Evolutionary conservation across 2,113 vertebrate genomes (phyloP).

Genomic region (Hassar affinis): DNA sequence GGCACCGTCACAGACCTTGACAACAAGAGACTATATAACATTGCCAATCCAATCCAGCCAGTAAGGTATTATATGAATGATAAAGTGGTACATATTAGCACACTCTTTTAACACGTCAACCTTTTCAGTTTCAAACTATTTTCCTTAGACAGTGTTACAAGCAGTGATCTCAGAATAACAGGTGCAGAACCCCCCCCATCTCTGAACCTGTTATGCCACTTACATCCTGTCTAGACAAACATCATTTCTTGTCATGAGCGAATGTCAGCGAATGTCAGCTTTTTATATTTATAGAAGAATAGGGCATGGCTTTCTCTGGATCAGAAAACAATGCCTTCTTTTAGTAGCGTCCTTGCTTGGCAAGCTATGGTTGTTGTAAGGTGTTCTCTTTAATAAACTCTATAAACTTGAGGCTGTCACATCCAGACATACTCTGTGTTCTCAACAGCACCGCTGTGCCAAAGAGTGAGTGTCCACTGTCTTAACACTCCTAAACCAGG

Average conservation of each 20-base stretch:
- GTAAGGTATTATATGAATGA: not conserved
- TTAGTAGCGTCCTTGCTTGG: not conserved
- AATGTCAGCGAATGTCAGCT: slow-evolving; percentile 6
- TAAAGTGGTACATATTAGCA: not conserved
- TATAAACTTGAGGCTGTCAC: slow-evolving; percentile 11
- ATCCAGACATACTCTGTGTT: not conserved
- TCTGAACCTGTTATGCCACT: slow-evolving; percentile 23
- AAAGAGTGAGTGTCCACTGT: slow-evolving; percentile 12
- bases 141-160: not conserved
- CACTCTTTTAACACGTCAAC: not conserved
- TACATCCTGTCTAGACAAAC: slow-evolving; percentile 58
- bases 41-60: not conserved
- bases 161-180: slow-evolving; percentile 36
- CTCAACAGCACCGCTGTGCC: not conserved
- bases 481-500: not conserved
- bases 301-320: slow-evolving; percentile 21
- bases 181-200: slow-evolving; percentile 21
- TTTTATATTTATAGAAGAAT: slow-evolving; percentile 34
- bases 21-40: not conserved
- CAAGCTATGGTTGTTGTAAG: not conserved
- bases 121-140: not conserved
- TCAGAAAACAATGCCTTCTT: slow-evolving; percentile 38
- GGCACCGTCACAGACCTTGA: not conserved
- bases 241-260: slow-evolving; percentile 51
- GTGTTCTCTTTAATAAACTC: slow-evolving; percentile 15